phyloP scores from a whole-genome alignment of 2,797 vertebrate species.

The Liparis tanakae region DNA sequence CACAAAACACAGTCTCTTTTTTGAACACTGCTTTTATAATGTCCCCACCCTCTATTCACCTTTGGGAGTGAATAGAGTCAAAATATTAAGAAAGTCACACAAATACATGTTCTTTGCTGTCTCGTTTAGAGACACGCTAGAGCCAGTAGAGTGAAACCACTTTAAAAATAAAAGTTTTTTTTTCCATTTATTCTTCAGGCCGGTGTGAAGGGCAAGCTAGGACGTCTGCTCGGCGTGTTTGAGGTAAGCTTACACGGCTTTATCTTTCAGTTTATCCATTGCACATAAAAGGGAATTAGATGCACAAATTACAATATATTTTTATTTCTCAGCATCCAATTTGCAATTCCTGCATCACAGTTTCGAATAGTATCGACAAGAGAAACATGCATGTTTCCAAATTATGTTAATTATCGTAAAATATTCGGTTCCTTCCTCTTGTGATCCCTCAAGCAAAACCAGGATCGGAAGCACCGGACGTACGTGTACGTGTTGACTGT shows the following conservation, averaged over 20 bases:
- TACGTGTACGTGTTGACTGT: constrained; percentile 97
- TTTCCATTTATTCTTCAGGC: constrained; percentile 81
- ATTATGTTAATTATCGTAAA: not conserved
- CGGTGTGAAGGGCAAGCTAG: constrained; percentile 95
- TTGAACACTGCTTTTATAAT: constrained; percentile 8
- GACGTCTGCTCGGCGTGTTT: constrained; percentile 95
- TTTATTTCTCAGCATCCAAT: not conserved
- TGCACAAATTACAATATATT: no score
- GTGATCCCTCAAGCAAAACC: constrained; percentile 89
- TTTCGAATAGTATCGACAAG: not conserved
- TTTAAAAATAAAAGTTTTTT: not conserved
- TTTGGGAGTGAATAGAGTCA: not conserved
- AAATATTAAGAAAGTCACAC: not conserved
- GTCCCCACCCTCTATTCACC: constrained; percentile 29
- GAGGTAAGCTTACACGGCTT: constrained; percentile 85
- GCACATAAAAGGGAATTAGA: not conserved
- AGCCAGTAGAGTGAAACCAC: not conserved
- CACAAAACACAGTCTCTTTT: constrained; percentile 2
- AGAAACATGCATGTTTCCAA: not conserved
- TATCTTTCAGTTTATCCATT: not conserved
- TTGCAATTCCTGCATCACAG: not conserved
- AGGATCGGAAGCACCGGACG: constrained; percentile 96
- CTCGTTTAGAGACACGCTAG: not conserved
- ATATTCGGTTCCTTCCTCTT: constrained; percentile 25
- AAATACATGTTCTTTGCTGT: constrained; percentile 6